phyloP scores from a whole-genome alignment of 1,140 invertebrate species.

The Neuroterus valhalla region DNA sequence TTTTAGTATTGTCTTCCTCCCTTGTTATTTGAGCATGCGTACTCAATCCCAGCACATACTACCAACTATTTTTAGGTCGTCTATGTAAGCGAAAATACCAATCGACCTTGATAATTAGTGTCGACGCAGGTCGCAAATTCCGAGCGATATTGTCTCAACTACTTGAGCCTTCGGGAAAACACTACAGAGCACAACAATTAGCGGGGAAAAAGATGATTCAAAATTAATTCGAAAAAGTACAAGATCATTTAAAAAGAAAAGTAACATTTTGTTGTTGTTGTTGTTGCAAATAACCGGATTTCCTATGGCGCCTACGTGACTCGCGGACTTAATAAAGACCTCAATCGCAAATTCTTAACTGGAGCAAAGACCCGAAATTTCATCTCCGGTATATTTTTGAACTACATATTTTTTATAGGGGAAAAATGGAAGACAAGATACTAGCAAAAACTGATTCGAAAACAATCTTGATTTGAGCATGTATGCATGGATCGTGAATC shows the following conservation, averaged over 20 bases:
- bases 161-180: too few species aligned
- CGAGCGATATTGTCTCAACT: background rate
- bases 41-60: background rate
- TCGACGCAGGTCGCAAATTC: slow-evolving; percentile 12
- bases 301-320: background rate
- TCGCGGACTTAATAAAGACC: background rate
- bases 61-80: slow-evolving; percentile 2
- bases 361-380: slow-evolving; percentile 1
- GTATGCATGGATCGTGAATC: too few species aligned
- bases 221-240: too few species aligned
- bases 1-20: background rate
- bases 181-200: too few species aligned
- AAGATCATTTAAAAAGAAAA: too few species aligned
- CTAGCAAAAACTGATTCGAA: too few species aligned
- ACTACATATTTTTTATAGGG: too few species aligned
- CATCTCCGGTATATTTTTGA: background rate
- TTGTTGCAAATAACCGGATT: background rate
- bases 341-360: background rate
- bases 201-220: too few species aligned
- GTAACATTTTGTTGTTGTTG: too few species aligned
- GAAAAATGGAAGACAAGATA: too few species aligned
- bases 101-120: slow-evolving; percentile 26
- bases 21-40: background rate
- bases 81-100: slow-evolving; percentile 25
- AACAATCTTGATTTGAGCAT: too few species aligned